A percentile compares a stretch with the other conserved stretches of the same genome.
These are phyloP conservation scores for Budorcas taxicolor DNA, from an alignment of 2,113 vertebrate species.

Conservation along the genomic window DNA sequence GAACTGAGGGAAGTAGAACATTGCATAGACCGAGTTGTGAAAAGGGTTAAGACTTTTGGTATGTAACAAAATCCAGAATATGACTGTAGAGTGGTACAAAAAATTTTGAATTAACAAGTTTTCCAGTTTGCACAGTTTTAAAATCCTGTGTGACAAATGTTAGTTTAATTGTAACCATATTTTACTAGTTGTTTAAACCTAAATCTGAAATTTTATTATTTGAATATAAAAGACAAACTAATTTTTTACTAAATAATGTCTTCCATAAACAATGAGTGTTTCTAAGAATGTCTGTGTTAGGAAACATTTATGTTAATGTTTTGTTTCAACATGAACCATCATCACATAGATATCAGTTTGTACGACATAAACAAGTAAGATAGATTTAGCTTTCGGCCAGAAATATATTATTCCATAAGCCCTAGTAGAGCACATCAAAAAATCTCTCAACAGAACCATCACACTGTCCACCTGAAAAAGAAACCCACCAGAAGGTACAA, in stretches of 20 bases:
- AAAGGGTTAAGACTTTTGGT: background rate
- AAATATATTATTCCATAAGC: background rate
- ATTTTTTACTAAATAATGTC: slow-evolving; percentile 37
- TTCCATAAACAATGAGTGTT: slow-evolving; percentile 52
- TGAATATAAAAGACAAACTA: slow-evolving; percentile 46
- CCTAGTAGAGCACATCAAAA: background rate
- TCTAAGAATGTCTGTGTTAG: slow-evolving; percentile 36
- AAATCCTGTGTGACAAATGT: background rate
- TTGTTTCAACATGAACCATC: slow-evolving; percentile 65
- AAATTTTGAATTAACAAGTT: background rate
- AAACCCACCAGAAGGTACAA: background rate
- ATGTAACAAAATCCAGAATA: background rate
- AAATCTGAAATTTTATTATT: slow-evolving; percentile 11
- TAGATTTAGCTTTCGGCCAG: slow-evolving; percentile 31
- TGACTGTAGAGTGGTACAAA: background rate
- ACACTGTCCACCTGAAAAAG: background rate
- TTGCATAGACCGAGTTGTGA: background rate
- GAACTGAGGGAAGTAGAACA: slow-evolving; percentile 13
- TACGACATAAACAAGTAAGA: slow-evolving; percentile 29
- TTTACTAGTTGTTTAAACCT: slow-evolving; percentile 28
- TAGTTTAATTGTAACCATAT: slow-evolving; percentile 41
- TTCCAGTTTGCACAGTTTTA: background rate
- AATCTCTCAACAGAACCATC: background rate
- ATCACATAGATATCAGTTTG: slow-evolving; percentile 43
- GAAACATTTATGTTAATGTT: slow-evolving; percentile 40